Evolutionary conservation across 2,888 invertebrate species (phyloP).

Genomic region (Drosophila rubida): DNA sequence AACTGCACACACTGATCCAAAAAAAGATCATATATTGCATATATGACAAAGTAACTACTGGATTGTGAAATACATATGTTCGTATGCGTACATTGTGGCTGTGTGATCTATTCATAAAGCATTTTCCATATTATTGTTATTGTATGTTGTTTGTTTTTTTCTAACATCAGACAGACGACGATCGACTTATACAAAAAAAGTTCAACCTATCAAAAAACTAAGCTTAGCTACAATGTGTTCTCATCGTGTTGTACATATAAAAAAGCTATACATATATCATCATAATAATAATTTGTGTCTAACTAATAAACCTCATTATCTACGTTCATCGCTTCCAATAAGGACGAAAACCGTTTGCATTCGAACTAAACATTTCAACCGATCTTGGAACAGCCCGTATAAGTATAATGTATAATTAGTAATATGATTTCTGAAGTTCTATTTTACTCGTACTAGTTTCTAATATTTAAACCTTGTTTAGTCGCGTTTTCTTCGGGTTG

Average conservation of each 20-base stretch:
- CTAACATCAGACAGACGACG: constrained; percentile 26
- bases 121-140: constrained; percentile 48
- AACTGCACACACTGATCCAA: constrained; percentile 65
- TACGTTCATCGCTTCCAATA: constrained; percentile 57
- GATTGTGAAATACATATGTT: constrained; percentile 66
- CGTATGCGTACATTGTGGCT: constrained; percentile 23
- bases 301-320: constrained; percentile 62
- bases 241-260: constrained; percentile 39
- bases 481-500: constrained; percentile 17
- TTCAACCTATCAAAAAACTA: constrained; percentile 71
- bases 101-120: constrained; percentile 43
- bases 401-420: constrained; percentile 16
- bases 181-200: constrained; percentile 35
- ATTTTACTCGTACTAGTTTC: constrained; percentile 34
- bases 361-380: constrained; percentile 23
- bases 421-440: constrained; percentile 11
- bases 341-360: constrained; percentile 72
- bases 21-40: constrained; percentile 72
- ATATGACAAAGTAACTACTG: constrained; percentile 79
- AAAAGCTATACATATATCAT: constrained; percentile 54
- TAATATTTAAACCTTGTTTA: constrained; percentile 37
- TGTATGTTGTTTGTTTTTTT: constrained; percentile 3
- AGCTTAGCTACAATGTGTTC: constrained; percentile 52
- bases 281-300: constrained; percentile 58
- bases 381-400: constrained; percentile 28